Evolutionary conservation across 2,113 vertebrate species (phyloP).

Genomic region (Helogale parvula): DNA sequence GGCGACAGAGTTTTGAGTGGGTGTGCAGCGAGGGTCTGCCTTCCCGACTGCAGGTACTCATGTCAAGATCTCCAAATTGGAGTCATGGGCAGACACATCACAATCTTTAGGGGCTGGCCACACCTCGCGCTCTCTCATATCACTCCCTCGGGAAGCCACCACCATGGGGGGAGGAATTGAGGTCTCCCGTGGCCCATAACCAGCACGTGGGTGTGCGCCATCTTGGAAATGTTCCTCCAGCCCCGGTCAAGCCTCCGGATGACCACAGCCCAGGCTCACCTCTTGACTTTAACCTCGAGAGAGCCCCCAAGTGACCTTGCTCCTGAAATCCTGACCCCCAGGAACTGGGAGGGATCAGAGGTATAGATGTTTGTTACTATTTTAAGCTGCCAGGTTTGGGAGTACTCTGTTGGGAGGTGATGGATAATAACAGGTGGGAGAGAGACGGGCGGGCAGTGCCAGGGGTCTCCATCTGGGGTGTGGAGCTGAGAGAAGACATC

Average conservation of each 20-base stretch:
- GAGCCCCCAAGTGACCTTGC: background rate
- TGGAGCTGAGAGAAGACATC: background rate
- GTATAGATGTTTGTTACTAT: background rate
- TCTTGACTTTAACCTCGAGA: background rate
- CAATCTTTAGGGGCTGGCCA: background rate
- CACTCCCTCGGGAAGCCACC: background rate
- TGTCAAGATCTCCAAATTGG: background rate
- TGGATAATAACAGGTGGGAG: background rate
- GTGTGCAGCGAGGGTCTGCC: background rate
- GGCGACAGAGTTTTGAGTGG: no score
- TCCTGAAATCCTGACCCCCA: background rate
- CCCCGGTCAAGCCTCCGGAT: background rate
- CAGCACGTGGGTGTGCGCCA: background rate
- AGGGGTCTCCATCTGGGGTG: no score
- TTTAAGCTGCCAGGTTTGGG: background rate
- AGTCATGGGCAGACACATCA: background rate
- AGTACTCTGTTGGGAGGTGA: background rate
- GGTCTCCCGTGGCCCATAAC: background rate
- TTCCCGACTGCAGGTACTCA: background rate
- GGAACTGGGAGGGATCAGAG: background rate
- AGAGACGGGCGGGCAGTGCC: background rate
- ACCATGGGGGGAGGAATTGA: background rate
- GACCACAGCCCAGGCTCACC: background rate
- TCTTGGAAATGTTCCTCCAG: background rate
- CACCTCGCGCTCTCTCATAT: background rate